Conservation (phyloP, 2,888 invertebrate genomes). For the Volucella inflata region DNA sequence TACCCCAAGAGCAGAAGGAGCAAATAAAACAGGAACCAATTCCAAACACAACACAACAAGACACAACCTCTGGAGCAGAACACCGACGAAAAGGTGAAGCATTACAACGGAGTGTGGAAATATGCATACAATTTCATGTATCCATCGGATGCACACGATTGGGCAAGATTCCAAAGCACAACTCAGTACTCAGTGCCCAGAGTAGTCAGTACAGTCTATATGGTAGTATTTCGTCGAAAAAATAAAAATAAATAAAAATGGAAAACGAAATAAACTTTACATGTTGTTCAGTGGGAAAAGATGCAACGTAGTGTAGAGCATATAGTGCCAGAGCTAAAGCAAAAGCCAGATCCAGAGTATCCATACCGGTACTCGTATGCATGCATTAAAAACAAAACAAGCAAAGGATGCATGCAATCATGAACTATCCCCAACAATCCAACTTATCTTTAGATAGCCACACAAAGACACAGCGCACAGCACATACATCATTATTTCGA, state of each 20-base stretch:
- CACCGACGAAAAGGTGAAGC: slow-evolving; percentile 67
- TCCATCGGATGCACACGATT: slow-evolving; percentile 69
- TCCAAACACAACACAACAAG: slow-evolving; percentile 26
- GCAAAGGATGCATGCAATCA: slow-evolving; percentile 70
- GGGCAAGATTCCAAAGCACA: slow-evolving; percentile 64
- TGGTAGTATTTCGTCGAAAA: not conserved
- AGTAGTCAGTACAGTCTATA: not conserved
- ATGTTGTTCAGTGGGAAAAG: slow-evolving; percentile 42
- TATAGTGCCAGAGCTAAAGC: not conserved
- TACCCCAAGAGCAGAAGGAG: slow-evolving; percentile 35
- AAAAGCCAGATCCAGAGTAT: too few species aligned
- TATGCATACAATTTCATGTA: slow-evolving; percentile 73
- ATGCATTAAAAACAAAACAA: slow-evolving; percentile 59
- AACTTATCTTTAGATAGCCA: slow-evolving; percentile 70
- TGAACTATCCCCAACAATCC: slow-evolving; percentile 71
- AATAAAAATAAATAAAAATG: not conserved
- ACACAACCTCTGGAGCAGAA: slow-evolving; percentile 23
- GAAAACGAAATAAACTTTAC: slow-evolving; percentile 50
- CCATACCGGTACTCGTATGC: too few species aligned
- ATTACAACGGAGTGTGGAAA: slow-evolving; percentile 73
- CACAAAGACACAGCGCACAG: slow-evolving; percentile 51
- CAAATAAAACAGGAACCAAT: slow-evolving; percentile 48
- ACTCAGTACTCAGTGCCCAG: slow-evolving; percentile 6
- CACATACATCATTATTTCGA: slow-evolving; percentile 72
- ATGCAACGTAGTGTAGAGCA: slow-evolving; percentile 34